A percentile compares a stretch with the other conserved stretches of the same genome.
These are phyloP conservation scores for Oxytorus armatus DNA, from an alignment of 2,888 invertebrate genomes.

Conservation along the genomic window DNA sequence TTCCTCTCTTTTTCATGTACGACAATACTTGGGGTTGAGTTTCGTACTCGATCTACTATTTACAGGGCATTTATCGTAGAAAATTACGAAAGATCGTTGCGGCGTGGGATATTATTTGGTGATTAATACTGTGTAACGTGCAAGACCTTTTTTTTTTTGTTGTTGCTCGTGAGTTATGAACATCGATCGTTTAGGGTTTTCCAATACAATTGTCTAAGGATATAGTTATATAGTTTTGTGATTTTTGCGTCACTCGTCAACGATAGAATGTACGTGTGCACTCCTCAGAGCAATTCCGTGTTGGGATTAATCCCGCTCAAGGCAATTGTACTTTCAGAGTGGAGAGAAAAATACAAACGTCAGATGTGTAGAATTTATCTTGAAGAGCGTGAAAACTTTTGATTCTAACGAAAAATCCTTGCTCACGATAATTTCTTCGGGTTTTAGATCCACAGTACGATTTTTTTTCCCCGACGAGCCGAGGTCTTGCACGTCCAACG, in stretches of 20 bases:
- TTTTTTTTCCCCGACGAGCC: constrained; percentile 11
- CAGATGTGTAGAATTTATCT: neutral
- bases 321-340: neutral
- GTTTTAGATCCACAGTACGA: neutral
- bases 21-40: constrained; percentile 5
- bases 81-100: constrained; percentile 2
- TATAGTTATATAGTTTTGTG: neutral
- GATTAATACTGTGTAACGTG: constrained; percentile 13
- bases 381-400: constrained; percentile 2
- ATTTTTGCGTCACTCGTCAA: neutral
- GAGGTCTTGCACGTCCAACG: constrained; percentile 48
- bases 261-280: neutral
- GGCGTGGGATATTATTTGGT: constrained; percentile 5
- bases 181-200: neutral
- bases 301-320: neutral
- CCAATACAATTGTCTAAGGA: neutral
- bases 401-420: neutral
- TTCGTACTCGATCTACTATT: neutral
- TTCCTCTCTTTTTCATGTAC: neutral
- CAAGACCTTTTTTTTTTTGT: constrained; percentile 17
- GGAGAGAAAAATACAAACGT: neutral
- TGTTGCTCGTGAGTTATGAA: neutral
- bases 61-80: constrained; percentile 11
- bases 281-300: constrained; percentile 5
- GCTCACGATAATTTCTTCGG: constrained; percentile 8